Conservation (phyloP, 2,888 invertebrate species). For the Aleiodes leptofemur region DNA sequence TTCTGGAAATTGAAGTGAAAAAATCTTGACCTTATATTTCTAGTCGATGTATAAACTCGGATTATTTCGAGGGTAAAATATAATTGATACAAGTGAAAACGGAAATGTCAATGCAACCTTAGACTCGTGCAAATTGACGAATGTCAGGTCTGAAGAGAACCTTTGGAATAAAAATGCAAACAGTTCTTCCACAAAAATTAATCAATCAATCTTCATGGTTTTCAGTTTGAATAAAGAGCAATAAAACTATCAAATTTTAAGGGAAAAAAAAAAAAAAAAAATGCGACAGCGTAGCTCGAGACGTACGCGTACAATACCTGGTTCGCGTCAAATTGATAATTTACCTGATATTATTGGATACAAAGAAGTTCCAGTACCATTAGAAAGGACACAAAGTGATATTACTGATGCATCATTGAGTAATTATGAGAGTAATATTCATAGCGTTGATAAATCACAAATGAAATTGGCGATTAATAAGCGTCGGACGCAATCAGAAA, state of each 20-base stretch:
- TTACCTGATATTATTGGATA: constrained; percentile 61
- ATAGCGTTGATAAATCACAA: constrained; percentile 51
- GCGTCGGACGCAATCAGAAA: constrained; percentile 69
- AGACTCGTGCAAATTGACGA: neutral
- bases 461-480: constrained; percentile 56
- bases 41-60: neutral
- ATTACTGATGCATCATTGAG: constrained; percentile 59
- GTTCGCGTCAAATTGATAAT: constrained; percentile 63
- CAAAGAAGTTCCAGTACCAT: constrained; percentile 60
- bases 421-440: constrained; percentile 53
- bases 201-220: too few relatives aligned
- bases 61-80: constrained; percentile 6
- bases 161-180: neutral
- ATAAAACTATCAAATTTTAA: neutral
- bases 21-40: constrained; percentile 15
- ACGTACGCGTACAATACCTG: constrained; percentile 64
- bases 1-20: too few relatives aligned
- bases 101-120: constrained; percentile 19
- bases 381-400: constrained; percentile 60
- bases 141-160: constrained; percentile 26
- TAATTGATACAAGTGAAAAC: neutral
- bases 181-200: too few relatives aligned
- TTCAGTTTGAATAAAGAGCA: constrained; percentile 5
- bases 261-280: constrained; percentile 45
- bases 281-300: constrained; percentile 67